phyloP scores from a whole-genome alignment of 2,113 vertebrate genomes.

The Plotosus lineatus region DNA sequence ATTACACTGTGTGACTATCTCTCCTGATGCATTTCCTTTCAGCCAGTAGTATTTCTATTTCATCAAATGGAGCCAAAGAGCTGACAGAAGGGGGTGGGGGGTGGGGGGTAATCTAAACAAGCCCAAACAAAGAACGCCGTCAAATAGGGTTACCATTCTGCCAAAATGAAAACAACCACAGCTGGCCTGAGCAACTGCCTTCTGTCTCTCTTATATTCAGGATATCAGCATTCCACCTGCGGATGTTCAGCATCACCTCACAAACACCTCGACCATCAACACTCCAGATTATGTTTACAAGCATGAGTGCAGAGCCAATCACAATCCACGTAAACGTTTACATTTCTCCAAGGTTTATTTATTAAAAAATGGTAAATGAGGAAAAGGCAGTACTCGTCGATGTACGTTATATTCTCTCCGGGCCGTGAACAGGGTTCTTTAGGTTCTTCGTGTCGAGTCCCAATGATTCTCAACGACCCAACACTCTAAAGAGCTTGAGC shows the following conservation, averaged over 20 bases:
- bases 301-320: background rate
- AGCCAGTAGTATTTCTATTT: conserved; percentile 48
- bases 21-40: conserved; percentile 50
- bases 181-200: conserved; percentile 37
- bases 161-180: conserved; percentile 48
- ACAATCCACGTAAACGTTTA: conserved; percentile 21
- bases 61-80: conserved; percentile 52
- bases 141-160: conserved; percentile 46
- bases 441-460: background rate
- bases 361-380: conserved; percentile 24
- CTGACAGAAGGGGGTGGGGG: conserved; percentile 32
- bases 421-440: background rate
- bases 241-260: conserved; percentile 8
- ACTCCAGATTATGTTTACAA: conserved; percentile 5
- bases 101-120: conserved; percentile 40
- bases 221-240: background rate
- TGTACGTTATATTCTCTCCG: background rate
- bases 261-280: conserved; percentile 41
- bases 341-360: conserved; percentile 22
- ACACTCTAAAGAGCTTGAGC: background rate
- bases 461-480: background rate
- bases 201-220: conserved; percentile 17
- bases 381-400: conserved; percentile 29
- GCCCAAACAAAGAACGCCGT: conserved; percentile 40
- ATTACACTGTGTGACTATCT: conserved; percentile 44